A percentile compares a stretch with the other conserved stretches of the same genome.
Conservation (phyloP, 2,113 vertebrate genomes). For the Grantiella picta region DNA sequence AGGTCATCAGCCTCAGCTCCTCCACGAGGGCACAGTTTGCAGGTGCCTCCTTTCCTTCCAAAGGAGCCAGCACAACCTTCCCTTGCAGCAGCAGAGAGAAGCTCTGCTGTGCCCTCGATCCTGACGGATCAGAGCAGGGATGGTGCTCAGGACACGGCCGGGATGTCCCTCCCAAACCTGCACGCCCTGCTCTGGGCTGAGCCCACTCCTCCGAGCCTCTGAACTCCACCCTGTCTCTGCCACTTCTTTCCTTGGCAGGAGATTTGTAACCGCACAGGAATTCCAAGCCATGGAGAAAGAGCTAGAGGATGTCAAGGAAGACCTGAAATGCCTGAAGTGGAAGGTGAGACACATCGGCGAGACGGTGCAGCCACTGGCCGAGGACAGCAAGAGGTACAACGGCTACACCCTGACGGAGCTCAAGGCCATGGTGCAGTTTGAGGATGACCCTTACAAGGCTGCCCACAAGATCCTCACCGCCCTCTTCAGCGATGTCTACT, state of each 20-base stretch:
- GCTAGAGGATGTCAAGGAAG: slow-evolving; percentile 42
- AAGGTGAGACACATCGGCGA: slow-evolving; percentile 56
- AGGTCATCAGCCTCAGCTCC: background rate
- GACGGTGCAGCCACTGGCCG: slow-evolving; percentile 30
- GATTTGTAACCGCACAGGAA: slow-evolving; percentile 38
- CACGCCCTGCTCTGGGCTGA: background rate
- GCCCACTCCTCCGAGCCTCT: background rate
- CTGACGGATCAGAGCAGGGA: background rate
- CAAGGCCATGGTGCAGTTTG: slow-evolving; percentile 59
- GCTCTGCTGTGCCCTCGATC: background rate
- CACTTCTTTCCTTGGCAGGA: slow-evolving; percentile 42
- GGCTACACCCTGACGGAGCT: slow-evolving; percentile 60
- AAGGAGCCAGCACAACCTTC: background rate
- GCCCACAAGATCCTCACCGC: slow-evolving; percentile 50
- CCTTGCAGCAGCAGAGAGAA: background rate
- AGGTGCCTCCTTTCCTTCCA: background rate
- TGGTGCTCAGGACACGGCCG: fast-evolving
- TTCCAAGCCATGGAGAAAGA: slow-evolving; percentile 63
- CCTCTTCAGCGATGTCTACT: slow-evolving; percentile 42
- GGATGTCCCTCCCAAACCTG: background rate
- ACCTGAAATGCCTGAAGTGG: slow-evolving; percentile 60
- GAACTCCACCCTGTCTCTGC: slow-evolving; percentile 2
- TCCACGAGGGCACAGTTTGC: background rate
- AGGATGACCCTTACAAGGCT: slow-evolving; percentile 52
- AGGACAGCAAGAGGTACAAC: slow-evolving; percentile 55